A percentile compares a stretch with the other conserved stretches of the same genome.
Conservation (phyloP, 2,113 vertebrate species). For the Rhea americana region DNA sequence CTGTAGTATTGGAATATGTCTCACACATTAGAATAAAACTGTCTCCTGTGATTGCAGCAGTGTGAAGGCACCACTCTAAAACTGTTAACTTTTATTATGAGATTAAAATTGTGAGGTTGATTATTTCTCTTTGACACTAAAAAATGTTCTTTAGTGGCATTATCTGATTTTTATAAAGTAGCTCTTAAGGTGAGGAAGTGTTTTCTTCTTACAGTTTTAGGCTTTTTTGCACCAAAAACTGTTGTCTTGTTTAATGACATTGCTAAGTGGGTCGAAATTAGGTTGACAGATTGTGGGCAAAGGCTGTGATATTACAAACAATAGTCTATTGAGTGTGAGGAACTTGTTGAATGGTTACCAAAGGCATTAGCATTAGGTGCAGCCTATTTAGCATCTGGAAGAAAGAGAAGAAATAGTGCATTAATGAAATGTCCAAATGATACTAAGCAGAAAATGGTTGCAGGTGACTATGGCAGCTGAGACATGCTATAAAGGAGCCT, state of each 20-base stretch:
- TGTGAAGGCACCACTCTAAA: neutral
- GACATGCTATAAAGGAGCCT: rapidly evolving
- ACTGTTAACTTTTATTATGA: neutral
- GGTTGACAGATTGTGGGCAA: constrained; percentile 62
- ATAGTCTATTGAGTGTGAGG: constrained; percentile 31
- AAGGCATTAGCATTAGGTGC: constrained; percentile 27
- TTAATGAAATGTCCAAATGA: constrained; percentile 35
- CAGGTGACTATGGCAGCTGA: constrained; percentile 43
- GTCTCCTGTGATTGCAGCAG: neutral
- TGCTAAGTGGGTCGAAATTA: constrained; percentile 59
- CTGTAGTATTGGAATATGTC: constrained; percentile 21
- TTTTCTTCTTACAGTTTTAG: constrained; percentile 43
- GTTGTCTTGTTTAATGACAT: constrained; percentile 43
- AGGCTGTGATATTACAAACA: constrained; percentile 56
- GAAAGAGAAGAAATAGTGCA: neutral
- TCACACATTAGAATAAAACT: neutral
- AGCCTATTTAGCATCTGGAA: constrained; percentile 52
- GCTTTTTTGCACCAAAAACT: constrained; percentile 45
- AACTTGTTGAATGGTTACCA: constrained; percentile 61
- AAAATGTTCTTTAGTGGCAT: neutral
- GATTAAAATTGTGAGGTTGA: neutral
- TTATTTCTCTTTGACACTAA: neutral
- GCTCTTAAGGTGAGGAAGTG: neutral
- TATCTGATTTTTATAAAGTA: neutral
- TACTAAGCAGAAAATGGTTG: constrained; percentile 15